Base-by-base conservation (phyloP, 1,140 invertebrate genomes). In the Streblospio benedicti region DNA sequence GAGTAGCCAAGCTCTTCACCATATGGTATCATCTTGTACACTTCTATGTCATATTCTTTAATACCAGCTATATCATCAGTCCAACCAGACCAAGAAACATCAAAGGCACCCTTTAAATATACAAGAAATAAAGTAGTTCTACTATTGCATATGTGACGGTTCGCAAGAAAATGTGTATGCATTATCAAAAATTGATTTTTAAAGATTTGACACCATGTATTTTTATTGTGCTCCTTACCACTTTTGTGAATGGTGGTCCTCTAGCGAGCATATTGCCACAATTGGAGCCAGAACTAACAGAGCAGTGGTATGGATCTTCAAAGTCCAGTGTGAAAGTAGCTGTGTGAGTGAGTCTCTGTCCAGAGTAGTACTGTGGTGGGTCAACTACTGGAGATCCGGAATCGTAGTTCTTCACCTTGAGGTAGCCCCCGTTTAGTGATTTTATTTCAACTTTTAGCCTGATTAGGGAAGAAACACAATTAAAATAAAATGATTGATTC, bases 361-460 rank as follows among this genome's bases (percentile, higher is more conserved):
- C 30, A 4, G 30, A 23, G 45, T 47, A 47, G n/a, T 47, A 47
- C n/a, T 18, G 5, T 4, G 9, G 9, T 2, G 45, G 9, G 16
- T 47, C n/a, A 14, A 18, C n/a, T 9, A 9, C 25, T 5, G 45
- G 45, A n/a, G 45, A 27, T 23, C 23, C 45, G 14, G 23, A 27
- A 28, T 47, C 45, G n/a, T 47, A 47, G 45, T 47, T 47, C 23
- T 47, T 47, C 23, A 47, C 30, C 45, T 18, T 47, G 2, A 47
- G 23, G 45, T 47, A 47, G n/a, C 45, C 45, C 5, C 45, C 45
- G n/a, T 47, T 47, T 28, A 23, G 30, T 14, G 45, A 27, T 28
- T 27, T 5, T 28, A 28, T 28, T 28, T 47, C 45, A 18, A 47
- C 25, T 23, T 2, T 47, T 23, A 47, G 25, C 45, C 45, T 47